Evolutionary conservation across 2,113 vertebrate species (phyloP), one percentile per base, ranked within the genome.

Genomic region (Dasyprocta punctata): DNA sequence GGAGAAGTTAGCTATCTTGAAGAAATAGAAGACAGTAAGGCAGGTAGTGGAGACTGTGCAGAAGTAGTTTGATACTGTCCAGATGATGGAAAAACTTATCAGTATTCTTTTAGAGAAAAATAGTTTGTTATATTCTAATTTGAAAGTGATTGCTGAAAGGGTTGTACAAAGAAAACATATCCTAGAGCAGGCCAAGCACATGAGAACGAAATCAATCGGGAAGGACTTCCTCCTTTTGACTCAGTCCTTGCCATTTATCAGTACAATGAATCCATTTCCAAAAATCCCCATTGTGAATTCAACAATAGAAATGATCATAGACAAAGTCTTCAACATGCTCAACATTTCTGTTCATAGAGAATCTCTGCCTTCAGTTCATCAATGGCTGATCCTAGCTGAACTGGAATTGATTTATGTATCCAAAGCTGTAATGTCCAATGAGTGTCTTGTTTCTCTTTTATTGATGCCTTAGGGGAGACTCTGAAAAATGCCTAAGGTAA

Each of bases 1-100:
- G 20, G 52, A 96, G 44, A 77, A 94, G 38, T 17, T 92, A 38
- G 75, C 41, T 71, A 77, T 92, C 52, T 90, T 92, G 75, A 97
- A 22, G 77, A 60, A 96, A 87, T 87, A 92, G 85, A 97, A 87
- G 30, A 87, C 26, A 63, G 17, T 61, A 10, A 97, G 52, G 36
- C 44, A 58, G 8, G 73, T 93, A 3, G 58, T 54, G 60, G 58
- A 95, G 67, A 89, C 67, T 3, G 69, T 7, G 38, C 41, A 95
- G 6, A 60, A 80, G 75, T 54, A 71, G 10, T 24, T 65, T 8
- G 52, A 44, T 47, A 13, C 77, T 24, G 26, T 33, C 78, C 13
- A 93, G 22, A 80, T 12, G 9, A 49, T 54, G 26, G 38, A 12
- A 44, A 69, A 44, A 56, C 2, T 16, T 7, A 38, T 9, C 0